phyloP scores from a whole-genome alignment of 1,140 invertebrate genomes.

The Drosophila miranda region DNA sequence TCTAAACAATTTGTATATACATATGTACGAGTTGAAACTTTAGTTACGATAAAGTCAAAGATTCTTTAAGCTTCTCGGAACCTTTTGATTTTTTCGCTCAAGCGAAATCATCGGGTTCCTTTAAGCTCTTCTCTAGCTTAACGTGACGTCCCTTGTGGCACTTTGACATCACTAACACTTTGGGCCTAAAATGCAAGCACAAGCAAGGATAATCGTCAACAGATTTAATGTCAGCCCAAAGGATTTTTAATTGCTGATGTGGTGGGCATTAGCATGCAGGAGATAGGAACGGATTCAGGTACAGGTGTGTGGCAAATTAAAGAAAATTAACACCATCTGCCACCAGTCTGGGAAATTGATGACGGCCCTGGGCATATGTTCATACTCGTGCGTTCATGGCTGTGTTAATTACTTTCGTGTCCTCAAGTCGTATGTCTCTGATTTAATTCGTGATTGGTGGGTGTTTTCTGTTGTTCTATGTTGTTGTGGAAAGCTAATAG shows the following conservation, averaged over 20 bases:
- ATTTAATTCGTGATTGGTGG: slow-evolving; percentile 42
- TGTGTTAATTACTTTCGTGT: slow-evolving; percentile 69
- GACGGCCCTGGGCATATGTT: slow-evolving; percentile 45
- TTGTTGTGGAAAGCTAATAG: not conserved
- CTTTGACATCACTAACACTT: slow-evolving; percentile 2
- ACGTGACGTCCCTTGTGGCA: not conserved
- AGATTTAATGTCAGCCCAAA: slow-evolving; percentile 74
- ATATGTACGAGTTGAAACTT: too few relatives aligned
- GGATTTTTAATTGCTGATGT: slow-evolving; percentile 73
- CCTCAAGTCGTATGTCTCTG: slow-evolving; percentile 19
- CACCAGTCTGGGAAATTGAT: slow-evolving; percentile 48
- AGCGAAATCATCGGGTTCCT: not conserved
- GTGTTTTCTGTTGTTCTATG: too few relatives aligned
- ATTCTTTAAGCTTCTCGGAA: too few relatives aligned
- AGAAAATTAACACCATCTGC: slow-evolving; percentile 56
- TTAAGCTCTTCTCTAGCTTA: not conserved
- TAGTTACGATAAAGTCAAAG: too few relatives aligned
- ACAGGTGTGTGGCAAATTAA: slow-evolving; percentile 66
- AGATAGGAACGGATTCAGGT: not conserved
- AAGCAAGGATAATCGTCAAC: slow-evolving; percentile 61
- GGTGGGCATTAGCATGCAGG: slow-evolving; percentile 17
- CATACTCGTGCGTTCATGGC: slow-evolving; percentile 9
- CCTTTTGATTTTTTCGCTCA: too few relatives aligned
- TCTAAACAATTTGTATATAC: too few relatives aligned
- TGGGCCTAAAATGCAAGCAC: slow-evolving; percentile 17